Evolutionary conservation across 2,888 invertebrate genomes (phyloP).

Genomic region (Caenorhabditis sp.): DNA sequence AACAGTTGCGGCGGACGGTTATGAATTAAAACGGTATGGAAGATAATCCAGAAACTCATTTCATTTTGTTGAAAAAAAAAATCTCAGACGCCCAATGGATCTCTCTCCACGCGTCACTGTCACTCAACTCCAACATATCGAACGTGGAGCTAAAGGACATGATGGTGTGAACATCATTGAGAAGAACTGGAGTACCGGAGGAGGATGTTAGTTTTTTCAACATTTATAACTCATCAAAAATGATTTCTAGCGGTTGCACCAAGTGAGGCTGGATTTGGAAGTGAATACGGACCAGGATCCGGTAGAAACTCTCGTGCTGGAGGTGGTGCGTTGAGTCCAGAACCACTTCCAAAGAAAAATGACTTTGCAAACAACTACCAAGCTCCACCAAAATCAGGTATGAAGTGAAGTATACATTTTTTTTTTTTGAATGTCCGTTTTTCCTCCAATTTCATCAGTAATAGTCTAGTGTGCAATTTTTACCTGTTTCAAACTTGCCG

Average conservation of each 20-base stretch:
- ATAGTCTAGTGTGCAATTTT: not conserved
- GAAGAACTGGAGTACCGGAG: slow-evolving; percentile 64
- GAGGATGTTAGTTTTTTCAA: slow-evolving; percentile 43
- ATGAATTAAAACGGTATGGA: slow-evolving; percentile 62
- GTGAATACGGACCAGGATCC: slow-evolving; percentile 55
- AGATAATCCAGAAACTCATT: not conserved
- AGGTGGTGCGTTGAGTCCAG: slow-evolving; percentile 38
- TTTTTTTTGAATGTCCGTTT: slow-evolving; percentile 5
- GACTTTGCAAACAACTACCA: slow-evolving; percentile 19
- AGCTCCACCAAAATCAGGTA: slow-evolving; percentile 34
- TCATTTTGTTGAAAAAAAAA: not conserved
- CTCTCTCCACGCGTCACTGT: slow-evolving; percentile 65
- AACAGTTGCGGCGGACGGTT: slow-evolving; percentile 67
- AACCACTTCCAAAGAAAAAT: slow-evolving; percentile 27
- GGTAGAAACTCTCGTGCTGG: slow-evolving; percentile 54
- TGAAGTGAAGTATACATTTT: not conserved
- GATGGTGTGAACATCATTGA: slow-evolving; percentile 65
- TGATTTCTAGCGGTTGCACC: slow-evolving; percentile 40
- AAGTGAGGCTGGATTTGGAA: slow-evolving; percentile 46
- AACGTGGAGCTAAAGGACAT: slow-evolving; percentile 60
- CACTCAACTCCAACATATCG: slow-evolving; percentile 66
- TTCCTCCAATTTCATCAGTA: not conserved
- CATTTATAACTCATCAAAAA: not conserved
- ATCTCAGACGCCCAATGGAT: slow-evolving; percentile 60
- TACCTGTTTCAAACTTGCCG: too few species aligned